These are phyloP conservation scores for Scophthalmus maximus DNA, from an alignment of 2,113 vertebrate species.

Conservation along the genomic window DNA sequence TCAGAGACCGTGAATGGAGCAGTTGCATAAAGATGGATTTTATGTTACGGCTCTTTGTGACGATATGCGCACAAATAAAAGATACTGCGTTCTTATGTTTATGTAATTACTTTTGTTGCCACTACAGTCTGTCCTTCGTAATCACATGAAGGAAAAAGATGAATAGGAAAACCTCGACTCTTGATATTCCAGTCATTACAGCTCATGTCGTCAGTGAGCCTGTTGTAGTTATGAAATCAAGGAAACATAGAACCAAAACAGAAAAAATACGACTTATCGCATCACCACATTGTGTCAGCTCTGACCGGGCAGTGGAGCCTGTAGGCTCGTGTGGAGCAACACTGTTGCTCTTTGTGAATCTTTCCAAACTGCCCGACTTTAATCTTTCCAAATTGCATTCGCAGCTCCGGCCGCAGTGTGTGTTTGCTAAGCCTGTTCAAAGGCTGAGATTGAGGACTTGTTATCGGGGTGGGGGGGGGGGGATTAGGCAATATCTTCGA, in stretches of 20 bases:
- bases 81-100: neutral
- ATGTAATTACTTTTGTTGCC: neutral
- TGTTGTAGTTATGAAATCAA: slow-evolving; percentile 6
- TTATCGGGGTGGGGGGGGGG: no score
- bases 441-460: neutral
- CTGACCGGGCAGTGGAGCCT: neutral
- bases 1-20: neutral
- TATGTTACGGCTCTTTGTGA: neutral
- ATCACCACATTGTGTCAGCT: no score
- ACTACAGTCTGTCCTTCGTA: neutral
- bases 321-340: neutral
- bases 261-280: no score
- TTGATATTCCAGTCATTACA: slow-evolving; percentile 25
- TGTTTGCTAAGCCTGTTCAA: neutral
- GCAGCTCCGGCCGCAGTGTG: neutral
- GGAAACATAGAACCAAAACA: no score
- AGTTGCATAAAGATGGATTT: neutral
- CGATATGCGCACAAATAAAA: no score
- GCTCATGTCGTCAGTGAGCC: neutral
- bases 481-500: neutral
- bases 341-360: neutral
- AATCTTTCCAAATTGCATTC: neutral
- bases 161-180: neutral
- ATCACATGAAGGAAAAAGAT: neutral
- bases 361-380: neutral